Evolutionary conservation across 2,113 vertebrate genomes (phyloP), one percentile per base, ranked within the genome.

Genomic region (Lycaon pictus): DNA sequence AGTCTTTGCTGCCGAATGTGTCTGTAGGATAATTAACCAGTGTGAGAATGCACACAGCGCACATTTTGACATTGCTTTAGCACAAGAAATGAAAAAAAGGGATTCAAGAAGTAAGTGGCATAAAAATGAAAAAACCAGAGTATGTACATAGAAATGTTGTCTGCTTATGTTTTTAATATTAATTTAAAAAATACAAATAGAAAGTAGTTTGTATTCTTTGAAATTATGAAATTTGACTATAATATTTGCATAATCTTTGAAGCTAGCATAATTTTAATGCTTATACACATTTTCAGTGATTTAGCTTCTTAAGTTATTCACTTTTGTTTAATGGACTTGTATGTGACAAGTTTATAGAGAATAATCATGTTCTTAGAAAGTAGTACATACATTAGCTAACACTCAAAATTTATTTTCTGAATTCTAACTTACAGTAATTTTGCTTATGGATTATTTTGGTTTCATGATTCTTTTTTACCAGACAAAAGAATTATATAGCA

Each of bases 1-100:
- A 94, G 99, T 99, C 97, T 99, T 99, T 58, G 99, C 99, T 96
- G 98, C 99, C 88, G 99, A 99, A 71, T 99, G 99, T 69, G 98
- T 99, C 80, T 99, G 99, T 98, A 99, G 99, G 96, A 99, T 99
- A 97, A 98, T 99, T 48, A 98, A 96, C 17, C 99, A 99, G 93
- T 99, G 99, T 95, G 99, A 99, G 97, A 98, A 94, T 4, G 98
- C 98, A 13, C 98, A 98, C 94, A 98, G 95, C 0, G 99, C 99
- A 25, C 99, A 99, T 98, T 99, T 99, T 95, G 98, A 99, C 88
- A 88, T 99, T 98, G 98, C 97, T 35, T 98, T 99, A 97, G 99
- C 99, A 97, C 99, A 99, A 96, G 99, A 99, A 97, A 98, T 98
- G 96, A 99, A 99, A 81, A 98, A 99, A 89, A 99, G 98, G 15